Evolutionary conservation across 1,140 invertebrate genomes (phyloP), one percentile per base, ranked within the genome.

Genomic region (Ditylenchus dipsaci): DNA sequence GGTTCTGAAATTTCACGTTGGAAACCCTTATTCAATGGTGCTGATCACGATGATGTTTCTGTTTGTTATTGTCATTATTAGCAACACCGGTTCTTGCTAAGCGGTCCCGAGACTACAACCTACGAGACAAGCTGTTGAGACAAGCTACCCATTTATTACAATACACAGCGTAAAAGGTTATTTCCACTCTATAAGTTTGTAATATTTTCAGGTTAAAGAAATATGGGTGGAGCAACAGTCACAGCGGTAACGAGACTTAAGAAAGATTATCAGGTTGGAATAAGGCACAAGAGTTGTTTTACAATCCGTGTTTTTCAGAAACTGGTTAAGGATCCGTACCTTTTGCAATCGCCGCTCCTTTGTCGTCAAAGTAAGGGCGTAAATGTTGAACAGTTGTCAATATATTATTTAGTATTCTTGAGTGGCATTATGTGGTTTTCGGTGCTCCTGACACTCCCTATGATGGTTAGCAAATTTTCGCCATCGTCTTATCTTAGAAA

Each of bases 241-340:
- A 85, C 84, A 65, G 92, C 94, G 1, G 91, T 91, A 27, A 89
- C 89, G 30, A 87, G 94, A 76, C 87, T 97, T 76, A 93, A 91
- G 85, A 92, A 95, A 84, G 94, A 97, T 85, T 97, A 96, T 53
- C 49, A 38, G 33, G 33, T 38, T 38, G 3, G 33, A 38, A 38
- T 38, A 11, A 38, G 3, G 33, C 33, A 11, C 3, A 11, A 38
- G 33, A 38, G 33, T 38, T 38, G 33, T 38, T 38, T 38, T n/a
- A n/a, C n/a, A 11, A 38, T 38, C 3, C 33, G 3, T 38, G 33
- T 38, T 38, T 38, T 38, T 84, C 84, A 95, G 78, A 87, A 93
- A 26, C 86, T 97, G 5, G 92, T 94, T 84, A 90, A 90, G 76
- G 95, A 98, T 85, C 95, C 95, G 89, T 97, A 68, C 95, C 95